A percentile compares a stretch with the other conserved stretches of the same genome.
These are phyloP conservation scores for Ailuropoda melanoleuca DNA, from an alignment of 2,113 vertebrate species.

Conservation along the genomic window DNA sequence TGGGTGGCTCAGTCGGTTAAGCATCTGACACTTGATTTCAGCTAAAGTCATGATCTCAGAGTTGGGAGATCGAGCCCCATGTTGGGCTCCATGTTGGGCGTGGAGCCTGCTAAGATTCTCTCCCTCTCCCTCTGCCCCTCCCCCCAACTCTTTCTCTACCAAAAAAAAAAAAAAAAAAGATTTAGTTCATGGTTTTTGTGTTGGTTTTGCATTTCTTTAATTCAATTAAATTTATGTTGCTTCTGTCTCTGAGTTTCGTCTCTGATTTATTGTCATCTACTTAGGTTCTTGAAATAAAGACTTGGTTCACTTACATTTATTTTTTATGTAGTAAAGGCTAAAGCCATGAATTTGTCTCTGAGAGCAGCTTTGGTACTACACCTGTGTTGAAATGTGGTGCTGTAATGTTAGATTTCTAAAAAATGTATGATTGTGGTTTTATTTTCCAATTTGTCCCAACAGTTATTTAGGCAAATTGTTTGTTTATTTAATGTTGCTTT, in stretches of 20 bases:
- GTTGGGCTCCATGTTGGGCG: background rate
- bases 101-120: background rate
- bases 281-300: background rate
- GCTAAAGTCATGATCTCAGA: background rate
- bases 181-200: background rate
- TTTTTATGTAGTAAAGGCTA: background rate
- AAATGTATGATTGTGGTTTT: background rate
- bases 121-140: background rate
- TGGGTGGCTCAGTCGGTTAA: background rate
- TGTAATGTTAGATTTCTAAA: slow-evolving; percentile 13
- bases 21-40: background rate
- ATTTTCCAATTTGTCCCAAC: background rate
- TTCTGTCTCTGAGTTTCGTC: background rate
- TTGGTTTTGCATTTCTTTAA: background rate
- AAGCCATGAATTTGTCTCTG: background rate
- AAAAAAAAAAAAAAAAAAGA: background rate
- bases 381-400: background rate
- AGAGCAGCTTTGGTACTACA: background rate
- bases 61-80: background rate
- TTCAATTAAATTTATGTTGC: background rate
- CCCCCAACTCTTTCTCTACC: background rate
- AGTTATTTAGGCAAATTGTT: background rate
- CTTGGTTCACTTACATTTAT: background rate
- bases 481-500: slow-evolving; percentile 4
- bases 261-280: background rate